A percentile compares a stretch with the other conserved stretches of the same genome.
Evolutionary conservation across 2,888 invertebrate genomes (phyloP).

Genomic region (Clanis bilineata): DNA sequence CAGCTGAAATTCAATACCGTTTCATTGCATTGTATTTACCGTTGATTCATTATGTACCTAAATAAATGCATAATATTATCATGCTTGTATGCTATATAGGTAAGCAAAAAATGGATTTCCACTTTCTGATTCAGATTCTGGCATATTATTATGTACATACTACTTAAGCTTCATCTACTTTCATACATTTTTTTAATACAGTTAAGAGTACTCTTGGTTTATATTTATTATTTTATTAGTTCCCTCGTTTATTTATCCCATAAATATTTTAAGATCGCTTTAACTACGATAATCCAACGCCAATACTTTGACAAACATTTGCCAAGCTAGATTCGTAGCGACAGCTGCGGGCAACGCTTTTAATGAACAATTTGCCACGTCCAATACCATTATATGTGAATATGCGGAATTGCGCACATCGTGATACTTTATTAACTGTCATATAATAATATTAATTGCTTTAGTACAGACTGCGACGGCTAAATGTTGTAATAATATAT

Average conservation of each 20-base stretch:
- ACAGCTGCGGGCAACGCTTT: slow-evolving; percentile 3
- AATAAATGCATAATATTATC: too few relatives aligned
- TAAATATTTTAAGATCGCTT: background rate
- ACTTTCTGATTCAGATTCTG: too few relatives aligned
- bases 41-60: too few relatives aligned
- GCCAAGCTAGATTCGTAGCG: background rate
- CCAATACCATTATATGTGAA: background rate
- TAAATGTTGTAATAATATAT: background rate
- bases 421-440: background rate
- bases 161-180: too few relatives aligned
- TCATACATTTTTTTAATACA: too few relatives aligned
- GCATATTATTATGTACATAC: too few relatives aligned
- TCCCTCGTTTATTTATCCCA: background rate
- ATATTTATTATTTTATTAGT: too few relatives aligned
- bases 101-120: too few relatives aligned
- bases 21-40: too few relatives aligned
- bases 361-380: slow-evolving; percentile 13
- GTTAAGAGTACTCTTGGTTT: too few relatives aligned
- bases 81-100: too few relatives aligned
- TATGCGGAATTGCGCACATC: slow-evolving; percentile 1
- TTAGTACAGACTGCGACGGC: background rate
- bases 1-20: too few relatives aligned
- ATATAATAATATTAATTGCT: slow-evolving; percentile 4
- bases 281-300: background rate
- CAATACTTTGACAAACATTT: slow-evolving; percentile 11